Evolutionary conservation across 1,140 invertebrate species (phyloP).

Genomic region (Neodiprion virginianus): DNA sequence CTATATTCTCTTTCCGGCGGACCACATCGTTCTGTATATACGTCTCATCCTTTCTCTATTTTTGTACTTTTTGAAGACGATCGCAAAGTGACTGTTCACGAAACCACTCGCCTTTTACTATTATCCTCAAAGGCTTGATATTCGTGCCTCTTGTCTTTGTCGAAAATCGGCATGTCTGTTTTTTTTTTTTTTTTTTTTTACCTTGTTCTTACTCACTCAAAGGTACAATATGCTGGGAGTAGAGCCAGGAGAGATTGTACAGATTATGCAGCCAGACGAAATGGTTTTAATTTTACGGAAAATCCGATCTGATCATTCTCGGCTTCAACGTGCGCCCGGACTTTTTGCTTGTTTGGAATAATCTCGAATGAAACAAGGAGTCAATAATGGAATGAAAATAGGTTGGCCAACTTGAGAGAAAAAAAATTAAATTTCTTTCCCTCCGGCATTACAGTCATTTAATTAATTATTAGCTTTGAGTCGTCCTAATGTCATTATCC

Average conservation of each 20-base stretch:
- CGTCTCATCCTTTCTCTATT: background rate
- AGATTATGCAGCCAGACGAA: too few species aligned
- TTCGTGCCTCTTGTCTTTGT: too few species aligned
- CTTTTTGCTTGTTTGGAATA: too few species aligned
- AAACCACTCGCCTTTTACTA: background rate
- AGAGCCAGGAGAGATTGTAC: too few species aligned
- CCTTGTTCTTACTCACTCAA: too few species aligned
- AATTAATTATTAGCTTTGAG: background rate
- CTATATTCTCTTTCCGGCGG: constrained; percentile 45
- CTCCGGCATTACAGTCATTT: background rate
- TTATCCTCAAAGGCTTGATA: background rate
- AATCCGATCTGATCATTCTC: too few species aligned
- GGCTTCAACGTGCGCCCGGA: too few species aligned
- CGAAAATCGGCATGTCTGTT: too few species aligned
- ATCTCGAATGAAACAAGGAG: background rate
- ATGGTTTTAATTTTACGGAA: too few species aligned
- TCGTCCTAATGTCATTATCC: background rate
- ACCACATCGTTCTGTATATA: constrained; percentile 15
- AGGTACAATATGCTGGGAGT: too few species aligned
- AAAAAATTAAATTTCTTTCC: too few species aligned
- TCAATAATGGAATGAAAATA: background rate
- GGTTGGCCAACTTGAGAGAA: background rate
- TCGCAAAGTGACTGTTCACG: background rate
- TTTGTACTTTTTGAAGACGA: background rate
- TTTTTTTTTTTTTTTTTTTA: too few species aligned